Evolutionary conservation across 2,888 invertebrate species (phyloP).

Genomic region (Sphaerophoria rueppellii): DNA sequence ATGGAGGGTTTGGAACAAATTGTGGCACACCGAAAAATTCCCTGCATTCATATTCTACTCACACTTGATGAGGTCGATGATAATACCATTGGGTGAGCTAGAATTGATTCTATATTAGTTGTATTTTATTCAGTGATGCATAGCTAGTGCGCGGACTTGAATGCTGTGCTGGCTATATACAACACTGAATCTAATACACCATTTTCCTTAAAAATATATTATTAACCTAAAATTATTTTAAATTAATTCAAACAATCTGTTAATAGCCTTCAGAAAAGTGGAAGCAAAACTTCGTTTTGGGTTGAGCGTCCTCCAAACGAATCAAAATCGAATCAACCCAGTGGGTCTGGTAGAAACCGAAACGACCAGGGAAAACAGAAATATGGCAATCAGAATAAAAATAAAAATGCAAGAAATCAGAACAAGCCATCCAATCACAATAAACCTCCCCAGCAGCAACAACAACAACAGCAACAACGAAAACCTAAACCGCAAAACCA

Average conservation of each 20-base stretch:
- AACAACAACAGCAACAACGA: constrained; percentile 6
- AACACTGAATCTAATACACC: too few species aligned
- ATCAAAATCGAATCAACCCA: constrained; percentile 27
- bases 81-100: constrained; percentile 77
- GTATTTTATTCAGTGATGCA: background rate
- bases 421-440: constrained; percentile 56
- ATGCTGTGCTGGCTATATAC: too few species aligned
- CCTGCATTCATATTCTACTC: constrained; percentile 91
- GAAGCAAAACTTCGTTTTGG: constrained; percentile 79
- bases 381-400: constrained; percentile 48
- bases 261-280: constrained; percentile 79
- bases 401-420: constrained; percentile 16
- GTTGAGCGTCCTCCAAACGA: constrained; percentile 50
- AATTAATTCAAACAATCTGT: background rate
- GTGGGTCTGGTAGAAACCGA: constrained; percentile 56
- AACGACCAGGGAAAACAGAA: constrained; percentile 43
- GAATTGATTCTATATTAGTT: background rate
- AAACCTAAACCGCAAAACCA: constrained; percentile 45
- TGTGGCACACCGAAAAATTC: constrained; percentile 90
- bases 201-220: too few species aligned
- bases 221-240: too few species aligned
- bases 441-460: constrained; percentile 34
- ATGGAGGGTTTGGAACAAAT: constrained; percentile 89
- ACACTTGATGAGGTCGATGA: constrained; percentile 84
- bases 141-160: too few species aligned